phyloP scores from a whole-genome alignment of 2,888 invertebrate species.

The Drosophila macrospina region DNA sequence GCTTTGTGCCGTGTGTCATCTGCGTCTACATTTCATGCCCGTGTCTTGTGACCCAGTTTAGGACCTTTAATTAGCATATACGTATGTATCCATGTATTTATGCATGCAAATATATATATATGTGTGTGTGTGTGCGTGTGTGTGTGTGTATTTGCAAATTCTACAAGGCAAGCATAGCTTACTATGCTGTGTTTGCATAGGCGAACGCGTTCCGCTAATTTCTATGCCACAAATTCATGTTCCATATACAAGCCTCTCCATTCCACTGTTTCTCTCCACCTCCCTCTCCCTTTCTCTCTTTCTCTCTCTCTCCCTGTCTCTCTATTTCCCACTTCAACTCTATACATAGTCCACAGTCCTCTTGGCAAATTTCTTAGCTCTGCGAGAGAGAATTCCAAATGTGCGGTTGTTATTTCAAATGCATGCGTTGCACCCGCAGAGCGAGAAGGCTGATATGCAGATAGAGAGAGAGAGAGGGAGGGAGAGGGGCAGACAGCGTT shows the following conservation, averaged over 20 bases:
- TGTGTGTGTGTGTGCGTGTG: slow-evolving; percentile 9
- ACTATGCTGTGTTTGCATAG: slow-evolving; percentile 39
- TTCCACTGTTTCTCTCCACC: too few relatives aligned
- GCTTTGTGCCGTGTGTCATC: slow-evolving; percentile 38
- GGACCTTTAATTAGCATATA: slow-evolving; percentile 71
- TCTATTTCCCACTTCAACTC: not conserved
- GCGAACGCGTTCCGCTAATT: slow-evolving; percentile 48
- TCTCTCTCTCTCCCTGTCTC: not conserved
- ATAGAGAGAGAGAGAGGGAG: not conserved
- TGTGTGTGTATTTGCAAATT: not conserved
- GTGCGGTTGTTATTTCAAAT: slow-evolving; percentile 47
- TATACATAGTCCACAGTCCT: not conserved
- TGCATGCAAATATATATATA: not conserved
- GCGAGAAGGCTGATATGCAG: not conserved
- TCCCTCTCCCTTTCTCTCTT: not conserved
- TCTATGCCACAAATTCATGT: slow-evolving; percentile 37
- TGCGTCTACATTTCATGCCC: slow-evolving; percentile 42
- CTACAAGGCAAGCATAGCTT: slow-evolving; percentile 10
- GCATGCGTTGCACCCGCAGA: slow-evolving; percentile 41
- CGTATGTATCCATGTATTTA: slow-evolving; percentile 16
- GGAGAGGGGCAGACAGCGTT: not conserved
- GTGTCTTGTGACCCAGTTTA: slow-evolving; percentile 74
- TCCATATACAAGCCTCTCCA: slow-evolving; percentile 8
- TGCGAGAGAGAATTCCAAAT: slow-evolving; percentile 49
- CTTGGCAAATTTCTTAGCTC: slow-evolving; percentile 38